Base-by-base conservation (phyloP, 2,888 invertebrate species). In the Tetragonisca angustula region DNA sequence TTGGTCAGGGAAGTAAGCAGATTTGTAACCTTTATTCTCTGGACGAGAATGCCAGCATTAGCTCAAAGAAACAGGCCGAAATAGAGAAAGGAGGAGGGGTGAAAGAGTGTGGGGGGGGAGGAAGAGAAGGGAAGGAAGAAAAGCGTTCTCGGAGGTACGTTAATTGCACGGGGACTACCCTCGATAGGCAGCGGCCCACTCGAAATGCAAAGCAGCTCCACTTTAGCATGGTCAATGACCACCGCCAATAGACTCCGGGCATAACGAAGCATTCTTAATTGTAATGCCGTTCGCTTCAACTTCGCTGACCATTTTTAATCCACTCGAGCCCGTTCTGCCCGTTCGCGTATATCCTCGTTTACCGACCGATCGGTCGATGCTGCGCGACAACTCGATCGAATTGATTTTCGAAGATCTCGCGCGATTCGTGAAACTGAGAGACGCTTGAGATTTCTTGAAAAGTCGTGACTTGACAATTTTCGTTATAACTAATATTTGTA, bases 261-360 rank as follows among this genome's bases (percentile, higher is more conserved):
- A 90, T 91, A 93, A 92, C 91, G 92, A 92, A 90, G 91, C 92
- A 89, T 92, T 89, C 90, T 88, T 91, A 91, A 92, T 91, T 88
- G 89, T 90, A 91, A 92, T 92, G 90, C 90, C 81, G 81, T 91
- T 90, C 84, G 87, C 80, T 86, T 87, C 88, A 88, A 88, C 90
- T 84, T 84, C 86, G 84, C 86, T 88, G 90, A 89, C 90, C 90
- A 90, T 88, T 91, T 90, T 90, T 92, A 91, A 91, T 90, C 87
- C 81, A 88, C 90, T 91, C 90, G 89, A 86, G 86, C 85, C 73
- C 76, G 75, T 56, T 85, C 79, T 74, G 72, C 79, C 85, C 43
- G 43, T 43, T 43, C 43, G 43, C 43, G 43, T 9, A 43, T 9
- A 43, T 43, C 11, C 43, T 43, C 43, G 43, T 43, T 9, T 43